These are phyloP conservation scores for Akabosia matsudoensis DNA, from an alignment of 1,140 invertebrate genomes.

Conservation along the genomic window DNA sequence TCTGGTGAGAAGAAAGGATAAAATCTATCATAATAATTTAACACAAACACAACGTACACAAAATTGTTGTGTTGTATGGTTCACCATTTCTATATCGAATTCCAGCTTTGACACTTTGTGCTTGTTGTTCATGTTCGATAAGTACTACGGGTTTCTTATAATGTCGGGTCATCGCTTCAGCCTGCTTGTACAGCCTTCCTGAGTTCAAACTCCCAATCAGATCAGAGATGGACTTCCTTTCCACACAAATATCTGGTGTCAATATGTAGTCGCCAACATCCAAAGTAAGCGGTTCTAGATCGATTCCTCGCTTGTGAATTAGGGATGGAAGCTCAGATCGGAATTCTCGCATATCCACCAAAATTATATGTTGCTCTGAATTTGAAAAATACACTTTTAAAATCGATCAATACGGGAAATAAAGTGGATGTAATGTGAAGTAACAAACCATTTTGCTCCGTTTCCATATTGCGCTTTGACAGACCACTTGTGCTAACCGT, in stretches of 20 bases:
- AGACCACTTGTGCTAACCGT: constrained; percentile 54
- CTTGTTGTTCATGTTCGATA: constrained; percentile 94
- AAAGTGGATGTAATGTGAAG: constrained; percentile 44
- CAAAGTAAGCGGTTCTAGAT: constrained; percentile 87
- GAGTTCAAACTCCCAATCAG: constrained; percentile 92
- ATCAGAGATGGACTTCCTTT: constrained; percentile 96
- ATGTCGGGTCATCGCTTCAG: constrained; percentile 80
- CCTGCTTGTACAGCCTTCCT: constrained; percentile 93
- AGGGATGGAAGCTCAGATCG: constrained; percentile 91
- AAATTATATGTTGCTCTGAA: constrained; percentile 61
- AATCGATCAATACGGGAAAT: too few species aligned
- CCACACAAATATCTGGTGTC: constrained; percentile 92
- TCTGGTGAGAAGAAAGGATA: constrained; percentile 26
- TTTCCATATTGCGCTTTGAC: constrained; percentile 62
- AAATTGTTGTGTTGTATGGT: not conserved
- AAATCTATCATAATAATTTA: too few species aligned
- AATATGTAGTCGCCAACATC: constrained; percentile 90
- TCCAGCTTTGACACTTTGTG: constrained; percentile 74
- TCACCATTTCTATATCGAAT: constrained; percentile 34
- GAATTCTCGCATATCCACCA: constrained; percentile 98
- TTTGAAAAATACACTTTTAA: constrained; percentile 7
- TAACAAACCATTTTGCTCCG: constrained; percentile 41
- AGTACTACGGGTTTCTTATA: constrained; percentile 87
- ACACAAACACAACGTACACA: too few species aligned
- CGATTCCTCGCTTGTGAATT: constrained; percentile 86